These are phyloP conservation scores for Oncopeltus fasciatus DNA, from an alignment of 1,140 invertebrate species.

Conservation along the genomic window DNA sequence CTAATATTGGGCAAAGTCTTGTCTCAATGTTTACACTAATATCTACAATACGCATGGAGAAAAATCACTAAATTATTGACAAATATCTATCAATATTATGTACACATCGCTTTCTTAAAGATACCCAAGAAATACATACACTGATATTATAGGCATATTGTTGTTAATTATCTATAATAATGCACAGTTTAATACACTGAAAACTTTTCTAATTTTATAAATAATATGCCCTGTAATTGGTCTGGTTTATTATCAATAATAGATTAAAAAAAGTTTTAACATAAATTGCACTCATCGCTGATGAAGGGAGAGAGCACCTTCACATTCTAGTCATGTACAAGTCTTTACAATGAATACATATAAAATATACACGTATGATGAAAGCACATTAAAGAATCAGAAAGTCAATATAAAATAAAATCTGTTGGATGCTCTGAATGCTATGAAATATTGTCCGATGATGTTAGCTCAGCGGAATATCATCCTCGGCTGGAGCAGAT, in stretches of 20 bases:
- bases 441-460: neutral
- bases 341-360: too few species aligned
- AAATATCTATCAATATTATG: neutral
- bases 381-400: neutral
- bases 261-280: too few species aligned
- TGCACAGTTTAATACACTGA: neutral
- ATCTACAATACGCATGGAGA: neutral
- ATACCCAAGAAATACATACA: too few species aligned
- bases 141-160: neutral
- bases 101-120: too few species aligned
- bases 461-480: conserved; percentile 21
- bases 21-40: neutral
- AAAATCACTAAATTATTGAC: neutral
- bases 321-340: too few species aligned
- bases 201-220: neutral
- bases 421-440: neutral
- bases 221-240: neutral
- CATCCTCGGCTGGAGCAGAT: conserved; percentile 24
- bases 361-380: neutral
- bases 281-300: neutral
- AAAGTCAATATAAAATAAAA: neutral
- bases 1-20: neutral
- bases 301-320: too few species aligned
- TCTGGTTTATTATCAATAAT: neutral
- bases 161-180: neutral